Evolutionary conservation across 1,140 invertebrate genomes (phyloP).

Genomic region (Aphelenchoides besseyi): DNA sequence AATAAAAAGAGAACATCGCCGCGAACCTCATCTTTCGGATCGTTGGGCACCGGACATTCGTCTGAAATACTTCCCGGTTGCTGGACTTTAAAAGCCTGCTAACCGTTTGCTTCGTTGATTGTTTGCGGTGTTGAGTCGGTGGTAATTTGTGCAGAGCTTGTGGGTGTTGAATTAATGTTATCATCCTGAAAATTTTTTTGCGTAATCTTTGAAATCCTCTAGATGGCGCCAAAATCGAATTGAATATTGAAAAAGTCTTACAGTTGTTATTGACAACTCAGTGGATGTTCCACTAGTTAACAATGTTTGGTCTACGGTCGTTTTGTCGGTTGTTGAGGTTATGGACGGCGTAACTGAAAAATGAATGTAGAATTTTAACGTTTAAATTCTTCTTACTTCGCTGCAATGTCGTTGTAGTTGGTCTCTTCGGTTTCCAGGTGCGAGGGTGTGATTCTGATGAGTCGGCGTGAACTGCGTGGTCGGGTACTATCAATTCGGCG

Average conservation of each 20-base stretch:
- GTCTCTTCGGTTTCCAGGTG: constrained; percentile 21
- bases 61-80: constrained; percentile 22
- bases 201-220: background rate
- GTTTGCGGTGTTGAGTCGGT: background rate
- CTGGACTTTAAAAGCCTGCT: background rate
- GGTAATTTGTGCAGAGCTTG: background rate
- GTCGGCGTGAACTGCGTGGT: constrained; percentile 21
- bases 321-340: constrained; percentile 4
- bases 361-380: no score
- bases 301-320: constrained; percentile 2
- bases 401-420: constrained; percentile 20
- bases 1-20: constrained; percentile 53
- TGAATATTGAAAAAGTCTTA: background rate
- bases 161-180: constrained; percentile 7
- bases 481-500: constrained; percentile 25
- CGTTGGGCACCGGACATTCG: constrained; percentile 44
- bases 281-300: background rate
- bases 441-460: constrained; percentile 20
- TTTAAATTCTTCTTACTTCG: background rate
- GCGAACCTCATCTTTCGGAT: constrained; percentile 14
- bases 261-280: background rate
- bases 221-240: background rate
- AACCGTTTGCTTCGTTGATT: background rate
- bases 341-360: background rate
- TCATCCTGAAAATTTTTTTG: background rate